Percentiles rank a stretch among this genome's conserved stretches.
Conservation (phyloP, 2,797 vertebrate species). For the Leptodactylus fallax region DNA sequence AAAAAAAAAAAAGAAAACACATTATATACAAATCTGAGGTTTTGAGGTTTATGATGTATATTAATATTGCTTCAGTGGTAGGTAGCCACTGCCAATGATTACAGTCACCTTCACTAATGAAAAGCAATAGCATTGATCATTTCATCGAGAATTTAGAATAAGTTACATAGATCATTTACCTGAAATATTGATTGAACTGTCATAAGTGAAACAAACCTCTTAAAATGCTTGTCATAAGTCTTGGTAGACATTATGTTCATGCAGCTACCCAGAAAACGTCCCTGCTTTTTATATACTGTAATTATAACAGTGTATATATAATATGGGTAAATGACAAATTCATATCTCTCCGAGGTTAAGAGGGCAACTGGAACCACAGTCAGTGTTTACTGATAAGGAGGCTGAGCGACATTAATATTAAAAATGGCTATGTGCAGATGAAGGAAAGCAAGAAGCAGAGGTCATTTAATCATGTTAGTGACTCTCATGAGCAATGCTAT, state of each 20-base stretch:
- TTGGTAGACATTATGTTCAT: background rate
- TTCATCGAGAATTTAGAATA: background rate
- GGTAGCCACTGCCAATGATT: background rate
- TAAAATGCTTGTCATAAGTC: background rate
- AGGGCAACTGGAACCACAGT: background rate
- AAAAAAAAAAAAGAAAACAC: no score
- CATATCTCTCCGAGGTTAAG: background rate
- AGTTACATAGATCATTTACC: background rate
- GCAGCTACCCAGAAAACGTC: constrained; percentile 11
- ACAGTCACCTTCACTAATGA: background rate
- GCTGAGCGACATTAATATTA: constrained; percentile 1
- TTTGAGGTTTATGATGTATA: no score
- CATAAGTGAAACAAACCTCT: background rate
- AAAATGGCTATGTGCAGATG: background rate
- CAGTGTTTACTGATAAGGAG: constrained; percentile 25
- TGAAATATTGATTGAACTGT: background rate
- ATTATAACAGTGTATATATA: constrained; percentile 5
- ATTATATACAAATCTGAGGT: no score
- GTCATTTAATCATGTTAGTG: constrained; percentile 48
- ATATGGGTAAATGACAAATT: constrained; percentile 32
- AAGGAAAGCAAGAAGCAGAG: constrained; percentile 9
- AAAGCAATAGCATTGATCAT: constrained; percentile 12
- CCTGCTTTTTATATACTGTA: background rate
- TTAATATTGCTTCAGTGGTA: background rate
- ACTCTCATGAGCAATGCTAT: constrained; percentile 44